phyloP scores from a whole-genome alignment of 2,888 invertebrate genomes.

The Pandemis heparana region DNA sequence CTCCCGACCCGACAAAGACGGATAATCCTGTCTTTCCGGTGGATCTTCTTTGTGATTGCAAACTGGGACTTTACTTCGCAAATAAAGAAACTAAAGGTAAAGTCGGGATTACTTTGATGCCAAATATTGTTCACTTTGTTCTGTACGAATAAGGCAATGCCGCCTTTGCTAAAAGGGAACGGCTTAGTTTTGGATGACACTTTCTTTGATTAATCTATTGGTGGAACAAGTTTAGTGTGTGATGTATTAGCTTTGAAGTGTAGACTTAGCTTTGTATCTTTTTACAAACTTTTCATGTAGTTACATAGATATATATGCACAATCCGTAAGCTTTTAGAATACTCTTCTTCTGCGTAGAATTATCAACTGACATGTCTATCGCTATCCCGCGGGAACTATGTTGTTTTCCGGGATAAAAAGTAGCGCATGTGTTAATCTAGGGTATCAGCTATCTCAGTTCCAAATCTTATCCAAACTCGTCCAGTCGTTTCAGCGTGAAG shows the following conservation, averaged over 20 bases:
- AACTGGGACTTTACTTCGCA: slow-evolving; percentile 42
- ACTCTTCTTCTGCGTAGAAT: too few species aligned
- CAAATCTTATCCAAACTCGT: too few species aligned
- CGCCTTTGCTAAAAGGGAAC: neutral
- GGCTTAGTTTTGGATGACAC: neutral
- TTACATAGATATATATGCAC: too few species aligned
- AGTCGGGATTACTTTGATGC: slow-evolving; percentile 43
- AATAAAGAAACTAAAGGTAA: slow-evolving; percentile 44
- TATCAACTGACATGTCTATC: too few species aligned
- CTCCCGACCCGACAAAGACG: slow-evolving; percentile 33
- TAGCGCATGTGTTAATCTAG: too few species aligned
- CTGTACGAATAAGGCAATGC: slow-evolving; percentile 13
- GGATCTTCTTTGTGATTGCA: slow-evolving; percentile 44
- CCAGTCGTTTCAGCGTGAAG: too few species aligned
- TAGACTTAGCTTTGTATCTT: neutral
- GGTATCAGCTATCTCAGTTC: too few species aligned
- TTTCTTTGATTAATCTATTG: slow-evolving; percentile 9
- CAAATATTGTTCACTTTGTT: slow-evolving; percentile 44
- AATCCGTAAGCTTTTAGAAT: too few species aligned
- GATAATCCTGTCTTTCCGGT: slow-evolving; percentile 44
- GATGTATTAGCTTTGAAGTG: neutral
- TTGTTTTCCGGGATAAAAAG: too few species aligned
- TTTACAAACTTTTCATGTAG: neutral
- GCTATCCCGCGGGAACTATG: too few species aligned
- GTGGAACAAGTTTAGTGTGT: neutral